phyloP scores from a whole-genome alignment of 2,888 invertebrate species.

The Sphaerophoria rueppellii region DNA sequence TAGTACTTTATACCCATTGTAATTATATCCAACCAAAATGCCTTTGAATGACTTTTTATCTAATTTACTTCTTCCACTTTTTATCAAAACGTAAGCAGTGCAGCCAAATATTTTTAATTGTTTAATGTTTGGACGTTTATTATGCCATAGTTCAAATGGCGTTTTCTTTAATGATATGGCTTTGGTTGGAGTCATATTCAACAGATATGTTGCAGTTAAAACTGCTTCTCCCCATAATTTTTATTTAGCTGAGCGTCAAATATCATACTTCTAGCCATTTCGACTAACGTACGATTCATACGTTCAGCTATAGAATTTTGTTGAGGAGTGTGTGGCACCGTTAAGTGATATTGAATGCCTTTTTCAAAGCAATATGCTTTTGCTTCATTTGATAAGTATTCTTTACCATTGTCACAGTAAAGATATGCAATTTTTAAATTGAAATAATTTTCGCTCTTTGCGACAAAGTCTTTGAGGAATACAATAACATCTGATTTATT shows the following conservation, averaged over 20 bases:
- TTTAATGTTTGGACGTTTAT: conserved; percentile 42
- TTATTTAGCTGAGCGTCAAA: conserved; percentile 76
- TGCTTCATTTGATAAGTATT: conserved; percentile 77
- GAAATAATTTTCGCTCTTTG: conserved; percentile 74
- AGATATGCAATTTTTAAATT: conserved; percentile 76
- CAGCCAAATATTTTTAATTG: conserved; percentile 37
- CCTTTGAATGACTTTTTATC: conserved; percentile 49
- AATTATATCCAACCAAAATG: conserved; percentile 45
- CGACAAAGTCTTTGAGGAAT: conserved; percentile 74
- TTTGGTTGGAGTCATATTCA: conserved; percentile 78
- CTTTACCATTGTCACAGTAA: conserved; percentile 76
- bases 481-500: conserved; percentile 76
- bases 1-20: conserved; percentile 77
- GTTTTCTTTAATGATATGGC: conserved; percentile 77
- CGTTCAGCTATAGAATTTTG: conserved; percentile 80
- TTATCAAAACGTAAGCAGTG: conserved; percentile 47
- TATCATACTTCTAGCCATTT: conserved; percentile 78
- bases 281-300: conserved; percentile 78
- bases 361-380: conserved; percentile 76
- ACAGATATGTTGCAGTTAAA: conserved; percentile 78
- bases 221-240: conserved; percentile 79
- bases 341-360: conserved; percentile 77
- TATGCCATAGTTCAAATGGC: conserved; percentile 76
- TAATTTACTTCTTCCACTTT: conserved; percentile 42
- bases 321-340: conserved; percentile 79